Conservation (phyloP, 1,140 invertebrate species). For the Zaprionus camerounensis region DNA sequence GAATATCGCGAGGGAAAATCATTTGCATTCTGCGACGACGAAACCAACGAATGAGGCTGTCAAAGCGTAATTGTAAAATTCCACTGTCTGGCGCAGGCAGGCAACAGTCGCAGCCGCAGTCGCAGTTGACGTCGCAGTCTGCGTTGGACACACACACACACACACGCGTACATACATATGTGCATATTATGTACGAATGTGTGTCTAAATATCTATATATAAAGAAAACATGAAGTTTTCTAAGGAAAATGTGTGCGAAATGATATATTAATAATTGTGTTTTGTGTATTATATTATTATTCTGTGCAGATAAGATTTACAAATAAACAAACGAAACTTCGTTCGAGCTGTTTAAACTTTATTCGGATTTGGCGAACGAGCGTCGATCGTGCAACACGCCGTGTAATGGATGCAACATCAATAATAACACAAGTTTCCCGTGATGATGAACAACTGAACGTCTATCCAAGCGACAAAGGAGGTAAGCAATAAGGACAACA, state of each 20-base stretch:
- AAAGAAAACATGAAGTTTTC: constrained; percentile 67
- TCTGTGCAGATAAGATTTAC: constrained; percentile 55
- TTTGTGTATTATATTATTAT: constrained; percentile 46
- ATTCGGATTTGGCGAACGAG: constrained; percentile 44
- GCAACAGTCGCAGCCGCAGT: constrained; percentile 45
- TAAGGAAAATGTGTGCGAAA: constrained; percentile 55
- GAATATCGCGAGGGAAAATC: constrained; percentile 78
- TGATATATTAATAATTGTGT: constrained; percentile 61
- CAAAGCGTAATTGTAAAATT: constrained; percentile 82
- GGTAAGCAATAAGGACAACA: constrained; percentile 77
- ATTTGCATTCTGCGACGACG: constrained; percentile 73
- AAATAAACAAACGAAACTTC: constrained; percentile 38
- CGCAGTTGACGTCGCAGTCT: constrained; percentile 53
- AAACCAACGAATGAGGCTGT: constrained; percentile 75
- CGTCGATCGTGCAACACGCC: constrained; percentile 45
- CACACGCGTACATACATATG: constrained; percentile 21
- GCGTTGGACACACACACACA: constrained; percentile 28
- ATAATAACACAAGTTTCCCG: constrained; percentile 98
- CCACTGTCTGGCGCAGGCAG: constrained; percentile 77
- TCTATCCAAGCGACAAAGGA: constrained; percentile 96
- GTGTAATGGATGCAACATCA: constrained; percentile 98
- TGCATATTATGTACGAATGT: constrained; percentile 36
- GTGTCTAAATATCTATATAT: constrained; percentile 45
- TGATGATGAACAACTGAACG: constrained; percentile 97
- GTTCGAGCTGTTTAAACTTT: constrained; percentile 33